phyloP scores from a whole-genome alignment of 2,888 invertebrate species.

The Achlya flavicornis region DNA sequence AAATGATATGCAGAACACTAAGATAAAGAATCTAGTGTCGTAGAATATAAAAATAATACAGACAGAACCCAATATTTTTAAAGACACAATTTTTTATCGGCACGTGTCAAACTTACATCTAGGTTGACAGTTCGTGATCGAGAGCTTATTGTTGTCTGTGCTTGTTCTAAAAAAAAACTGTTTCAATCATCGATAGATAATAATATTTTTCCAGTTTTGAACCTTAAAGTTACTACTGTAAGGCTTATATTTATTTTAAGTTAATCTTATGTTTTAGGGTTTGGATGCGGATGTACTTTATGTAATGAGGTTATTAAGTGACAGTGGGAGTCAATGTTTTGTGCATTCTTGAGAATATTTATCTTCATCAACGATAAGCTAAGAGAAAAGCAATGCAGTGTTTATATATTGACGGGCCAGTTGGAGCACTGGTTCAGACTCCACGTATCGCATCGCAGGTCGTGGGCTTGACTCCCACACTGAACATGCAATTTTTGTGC shows the following conservation, averaged over 20 bases:
- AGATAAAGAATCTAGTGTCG: too few relatives aligned
- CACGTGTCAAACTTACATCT: slow-evolving; percentile 44
- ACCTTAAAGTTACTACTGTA: neutral
- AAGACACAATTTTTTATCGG: slow-evolving; percentile 25
- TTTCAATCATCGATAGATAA: neutral
- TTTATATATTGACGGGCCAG: neutral
- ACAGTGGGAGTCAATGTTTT: neutral
- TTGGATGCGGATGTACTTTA: neutral
- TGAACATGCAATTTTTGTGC: too few relatives aligned
- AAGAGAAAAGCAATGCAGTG: too few relatives aligned
- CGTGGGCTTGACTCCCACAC: too few relatives aligned
- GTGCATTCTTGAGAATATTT: neutral
- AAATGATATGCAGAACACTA: too few relatives aligned
- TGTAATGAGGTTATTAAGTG: neutral
- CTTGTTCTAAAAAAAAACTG: slow-evolving; percentile 27
- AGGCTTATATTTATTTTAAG: neutral
- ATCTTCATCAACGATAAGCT: too few relatives aligned
- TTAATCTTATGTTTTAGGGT: neutral
- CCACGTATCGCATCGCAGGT: too few relatives aligned
- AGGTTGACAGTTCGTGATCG: slow-evolving; percentile 68
- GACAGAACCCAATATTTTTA: neutral
- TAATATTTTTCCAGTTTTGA: neutral
- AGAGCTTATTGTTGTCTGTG: slow-evolving; percentile 59
- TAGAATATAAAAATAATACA: too few relatives aligned
- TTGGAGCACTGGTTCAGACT: too few relatives aligned